These are phyloP conservation scores for Scaptomyza hsui DNA, from an alignment of 1,140 invertebrate genomes.

Conservation along the genomic window DNA sequence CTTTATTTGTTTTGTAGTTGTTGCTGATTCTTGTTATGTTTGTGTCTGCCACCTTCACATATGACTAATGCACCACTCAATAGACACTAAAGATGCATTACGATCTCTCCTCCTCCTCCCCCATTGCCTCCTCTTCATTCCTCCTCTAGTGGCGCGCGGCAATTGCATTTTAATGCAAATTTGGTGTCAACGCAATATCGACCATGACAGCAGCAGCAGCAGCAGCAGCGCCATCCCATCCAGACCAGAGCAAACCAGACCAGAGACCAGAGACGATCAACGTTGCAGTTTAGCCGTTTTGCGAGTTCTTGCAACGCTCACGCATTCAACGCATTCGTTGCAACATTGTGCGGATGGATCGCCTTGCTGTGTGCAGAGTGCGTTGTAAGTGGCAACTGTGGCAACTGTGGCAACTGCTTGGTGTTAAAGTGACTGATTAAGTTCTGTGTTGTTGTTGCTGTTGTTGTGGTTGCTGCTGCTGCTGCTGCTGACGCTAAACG, in stretches of 20 bases:
- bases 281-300: constrained; percentile 4
- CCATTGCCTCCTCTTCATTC: no score
- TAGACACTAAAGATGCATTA: constrained; percentile 82
- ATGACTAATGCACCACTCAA: constrained; percentile 82
- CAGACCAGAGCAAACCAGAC: constrained; percentile 13
- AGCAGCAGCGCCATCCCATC: constrained; percentile 5
- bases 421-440: constrained; percentile 82
- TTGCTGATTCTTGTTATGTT: constrained; percentile 33
- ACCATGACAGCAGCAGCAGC: constrained; percentile 70
- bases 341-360: constrained; percentile 18
- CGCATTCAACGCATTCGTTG: constrained; percentile 40
- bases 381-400: constrained; percentile 61
- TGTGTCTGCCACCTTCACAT: constrained; percentile 29
- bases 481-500: constrained; percentile 71
- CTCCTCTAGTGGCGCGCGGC: constrained; percentile 5
- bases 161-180: constrained; percentile 82
- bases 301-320: constrained; percentile 54
- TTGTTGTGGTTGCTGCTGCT: constrained; percentile 37
- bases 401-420: constrained; percentile 53
- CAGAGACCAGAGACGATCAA: constrained; percentile 27
- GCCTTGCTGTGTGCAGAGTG: constrained; percentile 15
- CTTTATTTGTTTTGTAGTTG: constrained; percentile 6
- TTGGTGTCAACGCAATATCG: constrained; percentile 82
- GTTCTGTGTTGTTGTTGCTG: constrained; percentile 62
- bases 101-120: constrained; percentile 14